Percentiles rank a stretch among this genome's conserved stretches.
These are phyloP conservation scores for Dermolepida albohirtum DNA, from an alignment of 2,888 invertebrate species.

Conservation along the genomic window DNA sequence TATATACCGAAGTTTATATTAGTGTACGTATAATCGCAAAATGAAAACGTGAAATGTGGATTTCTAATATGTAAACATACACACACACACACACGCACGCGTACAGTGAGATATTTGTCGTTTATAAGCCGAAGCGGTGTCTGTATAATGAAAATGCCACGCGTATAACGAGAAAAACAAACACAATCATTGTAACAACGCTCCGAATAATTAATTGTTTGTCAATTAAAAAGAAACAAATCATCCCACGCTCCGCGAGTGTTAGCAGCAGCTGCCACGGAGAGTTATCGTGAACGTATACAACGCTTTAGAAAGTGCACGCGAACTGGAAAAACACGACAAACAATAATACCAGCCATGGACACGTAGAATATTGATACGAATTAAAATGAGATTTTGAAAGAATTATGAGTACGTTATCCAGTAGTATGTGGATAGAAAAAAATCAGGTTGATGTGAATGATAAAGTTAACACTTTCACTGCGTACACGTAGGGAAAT, in stretches of 20 bases:
- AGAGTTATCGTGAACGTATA: too few species aligned
- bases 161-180: slow-evolving; percentile 13
- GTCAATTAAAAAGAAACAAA: slow-evolving; percentile 11
- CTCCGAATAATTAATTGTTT: slow-evolving; percentile 30
- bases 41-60: not conserved
- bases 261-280: not conserved
- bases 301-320: slow-evolving; percentile 1
- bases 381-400: slow-evolving; percentile 9
- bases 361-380: not conserved
- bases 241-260: not conserved
- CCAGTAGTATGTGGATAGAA: not conserved
- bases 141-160: slow-evolving; percentile 2
- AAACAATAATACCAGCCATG: not conserved
- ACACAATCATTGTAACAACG: slow-evolving; percentile 7
- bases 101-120: not conserved
- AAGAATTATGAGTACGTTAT: not conserved
- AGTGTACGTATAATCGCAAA: not conserved
- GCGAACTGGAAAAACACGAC: not conserved
- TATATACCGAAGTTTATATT: not conserved
- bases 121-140: too few species aligned
- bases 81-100: not conserved
- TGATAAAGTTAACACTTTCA: slow-evolving; percentile 13
- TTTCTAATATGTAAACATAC: too few species aligned
- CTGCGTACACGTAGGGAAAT: not conserved
- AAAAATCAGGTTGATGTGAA: slow-evolving; percentile 1